phyloP scores from a whole-genome alignment of 2,888 invertebrate genomes.

The Liopterus haemorrhoidalis region DNA sequence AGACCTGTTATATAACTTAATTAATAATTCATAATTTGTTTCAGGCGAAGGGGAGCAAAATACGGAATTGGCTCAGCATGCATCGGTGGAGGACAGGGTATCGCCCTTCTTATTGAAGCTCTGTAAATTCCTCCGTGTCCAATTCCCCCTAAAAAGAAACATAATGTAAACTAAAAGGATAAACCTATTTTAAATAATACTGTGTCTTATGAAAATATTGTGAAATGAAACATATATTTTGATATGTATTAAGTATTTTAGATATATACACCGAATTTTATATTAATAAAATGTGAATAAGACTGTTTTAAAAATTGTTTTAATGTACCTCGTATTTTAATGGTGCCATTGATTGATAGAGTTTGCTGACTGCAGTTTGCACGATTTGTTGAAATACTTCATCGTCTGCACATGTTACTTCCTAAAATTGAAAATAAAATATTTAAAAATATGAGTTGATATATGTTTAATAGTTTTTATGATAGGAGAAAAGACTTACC shows the following conservation, averaged over 20 bases:
- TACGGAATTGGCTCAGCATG: constrained; percentile 93
- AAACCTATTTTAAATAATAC: too few species aligned
- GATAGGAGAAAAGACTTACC: constrained; percentile 46
- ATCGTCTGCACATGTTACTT: constrained; percentile 76
- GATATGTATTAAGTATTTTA: not conserved
- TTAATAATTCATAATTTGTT: constrained; percentile 33
- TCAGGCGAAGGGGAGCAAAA: constrained; percentile 75
- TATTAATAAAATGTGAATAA: not conserved
- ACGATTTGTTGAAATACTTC: constrained; percentile 76
- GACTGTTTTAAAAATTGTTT: not conserved
- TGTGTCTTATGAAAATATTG: constrained; percentile 11
- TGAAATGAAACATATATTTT: not conserved
- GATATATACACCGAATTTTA: not conserved
- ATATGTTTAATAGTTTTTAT: not conserved
- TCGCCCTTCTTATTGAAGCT: constrained; percentile 83
- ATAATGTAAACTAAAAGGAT: constrained; percentile 5
- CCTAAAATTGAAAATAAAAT: constrained; percentile 46
- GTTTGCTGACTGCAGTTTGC: constrained; percentile 74
- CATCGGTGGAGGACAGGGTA: constrained; percentile 98
- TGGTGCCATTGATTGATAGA: constrained; percentile 75
- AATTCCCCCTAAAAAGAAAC: constrained; percentile 3
- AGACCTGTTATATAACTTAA: constrained; percentile 6
- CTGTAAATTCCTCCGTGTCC: constrained; percentile 46
- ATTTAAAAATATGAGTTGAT: not conserved
- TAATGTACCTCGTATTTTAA: constrained; percentile 37